Base-by-base conservation (phyloP, 2,888 invertebrate genomes). In the Dioctria linearis region DNA sequence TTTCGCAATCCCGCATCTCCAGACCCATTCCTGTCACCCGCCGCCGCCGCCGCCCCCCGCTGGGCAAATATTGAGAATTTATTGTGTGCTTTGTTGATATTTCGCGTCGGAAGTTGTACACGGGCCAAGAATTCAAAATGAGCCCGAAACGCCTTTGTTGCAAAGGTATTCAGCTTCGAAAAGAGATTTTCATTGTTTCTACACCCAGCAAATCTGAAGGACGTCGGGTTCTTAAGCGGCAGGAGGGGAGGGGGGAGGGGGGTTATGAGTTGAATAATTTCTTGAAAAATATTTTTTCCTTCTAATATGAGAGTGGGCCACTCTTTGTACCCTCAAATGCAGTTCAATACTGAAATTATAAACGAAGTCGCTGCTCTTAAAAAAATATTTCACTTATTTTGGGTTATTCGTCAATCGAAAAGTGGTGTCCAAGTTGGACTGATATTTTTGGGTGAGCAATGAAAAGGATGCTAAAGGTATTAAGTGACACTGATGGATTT, bases 71-170 rank as follows among this genome's bases (percentile, higher is more conserved):
- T 66, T 78, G 78, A 78, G 66, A 78, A 66, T 78, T 78, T 78
- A 78, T 78, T 78, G 66, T 66, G 65, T 66, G 76, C 76, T 78
- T 63, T 78, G 78, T 78, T 78, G 65, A 78, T 78, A 66, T 78
- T 78, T 78, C 78, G 66, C 66, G 66, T 66, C 66, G 66, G 78
- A 78, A 78, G 66, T 66, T 76, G 63, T 76, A 25, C 76, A 76
- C 76, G 76, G 63, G 63, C 76, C 63, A 76, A 63, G 76, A 76
- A 76, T 76, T 76, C 76, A 76, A 76, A 25, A 76, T 76, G 76
- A 76, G 76, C 63, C 76, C 49, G 49, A 49, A 63, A 76, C 63
- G 76, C 61, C 63, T 63, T 76, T 76, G 61, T 61, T 61, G 63
- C 76, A 61, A 63, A 63, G 61, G 76, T 76, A 61, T 76, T 76